Conservation (phyloP, 2,888 invertebrate species). For the Leptodirus hochenwartii region DNA sequence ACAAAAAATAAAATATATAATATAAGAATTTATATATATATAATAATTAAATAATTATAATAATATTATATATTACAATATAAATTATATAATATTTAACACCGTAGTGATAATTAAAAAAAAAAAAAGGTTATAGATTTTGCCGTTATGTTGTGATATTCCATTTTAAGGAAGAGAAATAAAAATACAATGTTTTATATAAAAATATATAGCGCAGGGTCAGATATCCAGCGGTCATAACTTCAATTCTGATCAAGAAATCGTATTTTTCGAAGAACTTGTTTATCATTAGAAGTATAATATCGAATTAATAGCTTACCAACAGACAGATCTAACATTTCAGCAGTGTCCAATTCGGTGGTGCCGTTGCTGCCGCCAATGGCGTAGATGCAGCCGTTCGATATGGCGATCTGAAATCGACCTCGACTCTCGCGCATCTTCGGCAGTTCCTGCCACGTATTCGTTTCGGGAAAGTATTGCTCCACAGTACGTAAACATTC, state of each 20-base stretch:
- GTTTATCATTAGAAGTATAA: no score
- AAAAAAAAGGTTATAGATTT: no score
- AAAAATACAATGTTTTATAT: no score
- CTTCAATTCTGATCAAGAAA: neutral
- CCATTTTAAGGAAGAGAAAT: no score
- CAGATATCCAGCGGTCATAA: neutral
- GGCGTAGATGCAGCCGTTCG: conserved; percentile 51
- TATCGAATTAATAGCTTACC: conserved; percentile 35
- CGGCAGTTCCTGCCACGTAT: conserved; percentile 49
- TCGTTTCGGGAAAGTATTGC: conserved; percentile 48
- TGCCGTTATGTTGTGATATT: no score
- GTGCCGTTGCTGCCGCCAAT: conserved; percentile 74
- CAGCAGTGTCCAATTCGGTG: conserved; percentile 56
- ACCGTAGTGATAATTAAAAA: no score
- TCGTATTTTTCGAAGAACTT: conserved; percentile 15
- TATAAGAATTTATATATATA: no score
- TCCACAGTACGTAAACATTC: conserved; percentile 64
- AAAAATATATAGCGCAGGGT: no score
- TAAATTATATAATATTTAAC: neutral
- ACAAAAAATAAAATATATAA: no score
- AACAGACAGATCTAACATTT: conserved; percentile 34
- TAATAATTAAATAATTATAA: neutral
- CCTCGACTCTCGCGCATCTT: conserved; percentile 61
- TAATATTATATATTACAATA: conserved; percentile 1
- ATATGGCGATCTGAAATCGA: conserved; percentile 56